Base-by-base conservation (phyloP, 2,797 vertebrate species). In the Tenualosa thibaudeaui region DNA sequence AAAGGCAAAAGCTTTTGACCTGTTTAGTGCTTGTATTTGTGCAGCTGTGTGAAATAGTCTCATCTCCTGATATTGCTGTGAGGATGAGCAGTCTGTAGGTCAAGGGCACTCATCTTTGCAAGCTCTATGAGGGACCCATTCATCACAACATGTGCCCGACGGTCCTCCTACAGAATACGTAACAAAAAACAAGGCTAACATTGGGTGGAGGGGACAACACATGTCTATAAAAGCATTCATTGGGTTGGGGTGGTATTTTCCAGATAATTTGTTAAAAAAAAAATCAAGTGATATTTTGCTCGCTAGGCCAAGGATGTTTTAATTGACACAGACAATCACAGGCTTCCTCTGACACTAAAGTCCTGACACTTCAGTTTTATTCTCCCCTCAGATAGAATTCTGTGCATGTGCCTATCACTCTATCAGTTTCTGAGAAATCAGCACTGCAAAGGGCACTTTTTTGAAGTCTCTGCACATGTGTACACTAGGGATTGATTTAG, bases 401-500 rank as follows among this genome's bases (percentile, higher is more conserved):
- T 31, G 15, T 75, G 40, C 17, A 7, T 75, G 37, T 75, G 68
- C 2, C 68, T 3, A n/a, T 51, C 40, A 91, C 15, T 37, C 60
- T 75, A 65, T 54, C 91, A 91, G 91, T 90, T 91, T 92, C 88
- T 88, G 75, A 81, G 82, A 89, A 88, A 89, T 90, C 89, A 89
- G 89, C 84, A 86, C 58, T 0, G 22, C 88, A 92, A 82, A 86
- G 83, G 85, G 8, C 26, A 65, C 31, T 58, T 26, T 26, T 46
- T 68, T 58, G 49, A 37, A 78, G 31, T 58, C 84, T 88, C 89
- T 90, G 90, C 92, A 93, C 83, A 81, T 9, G 83, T 88, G 89
- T 85, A 89, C 86, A 87, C 90, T 90, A 87, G 81, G 53, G 53
- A 94, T 94, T 89, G 93, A 95, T 94, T 91, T 81, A 40, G 5